A percentile compares a stretch with the other conserved stretches of the same genome.
Evolutionary conservation across 2,888 invertebrate species (phyloP).

Genomic region (Microctonus aethiopoides): DNA sequence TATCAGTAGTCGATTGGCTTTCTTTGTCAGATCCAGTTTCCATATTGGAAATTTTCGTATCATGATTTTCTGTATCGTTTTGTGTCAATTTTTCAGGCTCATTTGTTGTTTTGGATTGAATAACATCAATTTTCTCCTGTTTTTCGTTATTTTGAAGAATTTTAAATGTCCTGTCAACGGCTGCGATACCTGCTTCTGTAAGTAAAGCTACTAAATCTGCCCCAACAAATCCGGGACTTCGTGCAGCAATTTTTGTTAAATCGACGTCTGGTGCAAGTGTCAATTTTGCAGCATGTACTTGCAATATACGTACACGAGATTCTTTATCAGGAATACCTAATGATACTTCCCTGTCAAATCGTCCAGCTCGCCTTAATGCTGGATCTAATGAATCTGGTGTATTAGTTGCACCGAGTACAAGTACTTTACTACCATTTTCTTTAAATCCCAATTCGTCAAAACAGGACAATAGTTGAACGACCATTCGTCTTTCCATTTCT

Average conservation of each 20-base stretch:
- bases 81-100: slow-evolving; percentile 15
- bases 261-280: slow-evolving; percentile 78
- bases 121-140: slow-evolving; percentile 19
- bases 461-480: slow-evolving; percentile 89
- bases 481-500: slow-evolving; percentile 96
- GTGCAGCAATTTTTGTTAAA: slow-evolving; percentile 79
- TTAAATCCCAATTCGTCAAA: slow-evolving; percentile 78
- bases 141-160: slow-evolving; percentile 31
- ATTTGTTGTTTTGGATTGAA: slow-evolving; percentile 18
- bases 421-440: slow-evolving; percentile 73
- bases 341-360: slow-evolving; percentile 94
- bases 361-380: slow-evolving; percentile 88
- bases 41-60: slow-evolving; percentile 41
- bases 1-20: background rate
- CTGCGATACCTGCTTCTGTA: slow-evolving; percentile 88
- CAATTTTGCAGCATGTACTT: slow-evolving; percentile 77
- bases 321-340: slow-evolving; percentile 92
- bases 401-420: slow-evolving; percentile 96
- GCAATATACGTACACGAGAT: slow-evolving; percentile 83
- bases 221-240: slow-evolving; percentile 96
- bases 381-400: slow-evolving; percentile 93
- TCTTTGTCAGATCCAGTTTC: slow-evolving; percentile 32
- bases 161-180: slow-evolving; percentile 75
- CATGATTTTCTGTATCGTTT: slow-evolving; percentile 38
- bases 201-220: slow-evolving; percentile 90